Percentiles rank a stretch among this genome's conserved stretches.
Conservation (phyloP, 2,888 invertebrate genomes). For the Trachelus iudaicus region DNA sequence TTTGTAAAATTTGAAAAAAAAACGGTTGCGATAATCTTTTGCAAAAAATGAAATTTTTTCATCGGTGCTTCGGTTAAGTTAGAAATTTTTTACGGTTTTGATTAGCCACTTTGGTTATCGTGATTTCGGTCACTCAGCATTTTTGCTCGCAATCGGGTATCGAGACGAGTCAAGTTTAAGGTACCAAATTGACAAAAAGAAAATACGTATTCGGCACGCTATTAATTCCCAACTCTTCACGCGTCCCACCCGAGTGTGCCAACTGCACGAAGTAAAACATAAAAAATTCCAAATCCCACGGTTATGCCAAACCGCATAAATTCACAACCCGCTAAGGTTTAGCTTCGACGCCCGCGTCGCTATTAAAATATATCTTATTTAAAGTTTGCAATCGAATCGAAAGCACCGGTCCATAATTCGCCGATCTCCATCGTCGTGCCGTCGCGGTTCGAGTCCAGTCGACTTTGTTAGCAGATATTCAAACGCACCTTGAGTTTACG, state of each 20-base stretch:
- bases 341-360: background rate
- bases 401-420: background rate
- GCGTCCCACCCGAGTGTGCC: background rate
- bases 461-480: background rate
- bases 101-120: too few relatives aligned
- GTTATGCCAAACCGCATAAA: background rate
- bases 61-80: fast-evolving
- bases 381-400: background rate
- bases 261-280: background rate
- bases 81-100: too few relatives aligned
- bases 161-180: background rate
- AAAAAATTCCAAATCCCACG: background rate
- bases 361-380: background rate
- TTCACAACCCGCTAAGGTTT: background rate
- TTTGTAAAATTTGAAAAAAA: too few relatives aligned
- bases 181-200: background rate
- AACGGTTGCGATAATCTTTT: background rate
- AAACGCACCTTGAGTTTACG: background rate
- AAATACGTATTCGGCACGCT: background rate
- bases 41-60: background rate
- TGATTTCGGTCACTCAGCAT: background rate
- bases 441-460: background rate
- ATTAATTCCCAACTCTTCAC: background rate
- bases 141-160: background rate
- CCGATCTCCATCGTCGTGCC: background rate